Evolutionary conservation across 2,113 vertebrate species (phyloP), one percentile per base, ranked within the genome.

Genomic region (Myocastor coypus): DNA sequence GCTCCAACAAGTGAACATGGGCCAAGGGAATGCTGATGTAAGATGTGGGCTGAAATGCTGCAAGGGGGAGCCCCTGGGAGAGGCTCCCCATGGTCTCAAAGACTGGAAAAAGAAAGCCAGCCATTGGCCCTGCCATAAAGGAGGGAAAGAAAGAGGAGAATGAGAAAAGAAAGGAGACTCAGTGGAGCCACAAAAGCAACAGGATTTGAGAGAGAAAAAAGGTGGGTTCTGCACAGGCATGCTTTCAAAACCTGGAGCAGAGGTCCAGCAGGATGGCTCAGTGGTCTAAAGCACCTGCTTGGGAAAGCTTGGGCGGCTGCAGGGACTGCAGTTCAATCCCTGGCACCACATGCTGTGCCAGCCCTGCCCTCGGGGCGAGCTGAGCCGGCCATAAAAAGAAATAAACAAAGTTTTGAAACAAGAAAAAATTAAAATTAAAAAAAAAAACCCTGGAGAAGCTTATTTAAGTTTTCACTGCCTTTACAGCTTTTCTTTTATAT

Each of bases 1-100:
- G 95, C 61, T 83, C 89, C 64, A 97, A 42, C 88, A 97, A 91
- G 88, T 87, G 91, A 92, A 26, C 88, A 13, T 0, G 3, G 84
- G 40, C 84, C 91, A 55, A 95, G 71, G 97, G 94, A 87, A 46
- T 85, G 50, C 71, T 97, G 94, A 96, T 88, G 85, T 85, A 94
- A 97, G 92, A 90, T 1, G 1, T 11, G 42, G 85, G 77, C 37
- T 86, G 9, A 88, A 66, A 61, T 9, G 34, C 89, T 95, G n/a
- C 61, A 61, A 95, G 37, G 84, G 50, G 68, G 52, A 40, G 20
- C 80, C 73, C 7, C 57, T 37, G 69, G 73, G 61, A 89, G 42
- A 59, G 16, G 34, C 14, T 86, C 46, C 64, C 52, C 6, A 34
- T 28, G 63, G 78, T 37, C 37, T 28, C 24, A 11, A 57, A 0